These are phyloP conservation scores for Drosophila lowei DNA, from an alignment of 1,140 invertebrate genomes.

Conservation along the genomic window DNA sequence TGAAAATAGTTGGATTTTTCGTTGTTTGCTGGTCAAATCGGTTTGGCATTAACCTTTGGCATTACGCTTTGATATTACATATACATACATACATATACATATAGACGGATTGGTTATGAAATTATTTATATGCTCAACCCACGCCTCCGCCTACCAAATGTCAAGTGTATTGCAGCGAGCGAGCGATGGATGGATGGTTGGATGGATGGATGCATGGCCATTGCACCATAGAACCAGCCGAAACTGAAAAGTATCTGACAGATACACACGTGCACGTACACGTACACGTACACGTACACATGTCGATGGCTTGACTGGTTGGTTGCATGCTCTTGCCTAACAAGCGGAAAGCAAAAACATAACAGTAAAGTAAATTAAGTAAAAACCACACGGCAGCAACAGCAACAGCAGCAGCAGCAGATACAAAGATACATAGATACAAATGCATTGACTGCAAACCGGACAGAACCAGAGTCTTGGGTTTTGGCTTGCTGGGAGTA, in stretches of 20 bases:
- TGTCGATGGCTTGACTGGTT: conserved; percentile 42
- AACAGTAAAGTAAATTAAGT: conserved; percentile 80
- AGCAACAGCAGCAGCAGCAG: conserved; percentile 22
- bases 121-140: conserved; percentile 40
- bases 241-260: conserved; percentile 66
- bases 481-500: conserved; percentile 49
- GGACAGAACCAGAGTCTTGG: conserved; percentile 48
- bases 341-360: conserved; percentile 77
- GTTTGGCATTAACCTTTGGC: conserved; percentile 72
- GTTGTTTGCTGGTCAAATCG: conserved; percentile 30
- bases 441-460: conserved; percentile 60
- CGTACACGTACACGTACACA: background rate
- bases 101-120: conserved; percentile 68
- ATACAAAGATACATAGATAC: conserved; percentile 10
- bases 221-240: conserved; percentile 41
- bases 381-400: conserved; percentile 58
- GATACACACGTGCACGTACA: conserved; percentile 32
- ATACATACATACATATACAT: conserved; percentile 7
- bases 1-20: conserved; percentile 20
- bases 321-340: conserved; percentile 59
- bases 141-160: conserved; percentile 65
- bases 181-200: too few relatives aligned
- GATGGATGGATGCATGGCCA: background rate
- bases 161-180: conserved; percentile 50
- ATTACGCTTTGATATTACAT: conserved; percentile 37